Evolutionary conservation across 2,113 vertebrate species (phyloP), one percentile per base, ranked within the genome.

Genomic region (Marcusenius ussheri): DNA sequence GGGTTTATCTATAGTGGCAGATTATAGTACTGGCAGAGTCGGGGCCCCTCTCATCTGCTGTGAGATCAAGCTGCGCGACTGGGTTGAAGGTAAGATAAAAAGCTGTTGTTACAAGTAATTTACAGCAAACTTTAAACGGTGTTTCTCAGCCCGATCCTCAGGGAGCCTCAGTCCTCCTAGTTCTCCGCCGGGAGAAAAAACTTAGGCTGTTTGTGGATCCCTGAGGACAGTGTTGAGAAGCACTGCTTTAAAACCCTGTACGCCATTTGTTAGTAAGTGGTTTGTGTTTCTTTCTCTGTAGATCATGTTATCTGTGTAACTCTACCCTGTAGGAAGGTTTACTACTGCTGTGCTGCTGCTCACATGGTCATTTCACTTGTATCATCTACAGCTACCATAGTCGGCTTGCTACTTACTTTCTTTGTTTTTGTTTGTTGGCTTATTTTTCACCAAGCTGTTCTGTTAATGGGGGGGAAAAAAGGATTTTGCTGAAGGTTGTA

Each of bases 11-110:
- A 1, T 46, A 97, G 97, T 96, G 92, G 96, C 94, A 93, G 97
- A 97, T 92, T 97, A 95, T 53, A 96, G 95, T 80, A 97, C 97
- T 31, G 96, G 97, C 89, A 93, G 97, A 95, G 97, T 97, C 47
- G 97, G 97, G 91, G 96, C 96, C 27, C 96, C 97, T 46, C 94
- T 97, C 90, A 94, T 96, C 91, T 97, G 96, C 93, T 96, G 95
- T 94, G 96, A 97, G 93, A 96, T 97, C 92, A 96, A 96, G 83
- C 91, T 97, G 85, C 51, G 95, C 93, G 96, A 97, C 94, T 97
- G 97, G 97, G 95, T 96, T 86, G 96, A 97, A 96, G 97, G 97
- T 97, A 92, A 94, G 93, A 90, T 17, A 19, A 17, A 19, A 70
- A 13, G n/a, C 62, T 4, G 62, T 3, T 4, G 3, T 5, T 70